Evolutionary conservation across 2,888 invertebrate species (phyloP).

Genomic region (Diabrotica balteata): DNA sequence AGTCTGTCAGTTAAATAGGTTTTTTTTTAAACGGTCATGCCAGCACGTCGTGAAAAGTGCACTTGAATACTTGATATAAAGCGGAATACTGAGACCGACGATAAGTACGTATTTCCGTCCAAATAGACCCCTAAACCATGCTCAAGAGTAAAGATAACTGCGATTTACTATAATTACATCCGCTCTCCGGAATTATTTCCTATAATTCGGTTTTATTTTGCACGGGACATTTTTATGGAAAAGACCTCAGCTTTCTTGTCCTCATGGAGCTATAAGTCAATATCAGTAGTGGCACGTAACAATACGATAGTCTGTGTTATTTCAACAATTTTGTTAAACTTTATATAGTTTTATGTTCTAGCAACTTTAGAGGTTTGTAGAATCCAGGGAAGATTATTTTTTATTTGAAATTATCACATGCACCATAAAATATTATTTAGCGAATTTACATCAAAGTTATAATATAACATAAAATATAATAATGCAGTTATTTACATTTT

Average conservation of each 20-base stretch:
- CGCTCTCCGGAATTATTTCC: slow-evolving; percentile 14
- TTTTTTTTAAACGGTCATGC: slow-evolving; percentile 6
- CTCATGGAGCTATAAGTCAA: no score
- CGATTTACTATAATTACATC: slow-evolving; percentile 25
- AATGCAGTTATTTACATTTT: no score
- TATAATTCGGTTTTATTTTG: slow-evolving; percentile 17
- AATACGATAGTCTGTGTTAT: no score
- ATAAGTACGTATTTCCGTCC: slow-evolving; percentile 19
- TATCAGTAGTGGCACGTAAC: no score
- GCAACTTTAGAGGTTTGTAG: no score
- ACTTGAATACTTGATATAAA: slow-evolving; percentile 17
- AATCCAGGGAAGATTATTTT: no score
- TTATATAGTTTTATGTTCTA: no score
- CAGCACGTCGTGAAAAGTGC: slow-evolving; percentile 8
- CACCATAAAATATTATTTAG: no score
- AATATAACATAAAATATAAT: no score
- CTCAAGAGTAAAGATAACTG: slow-evolving; percentile 22
- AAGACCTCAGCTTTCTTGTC: slow-evolving; percentile 1
- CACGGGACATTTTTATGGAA: slow-evolving; percentile 19
- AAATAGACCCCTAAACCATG: slow-evolving; percentile 22
- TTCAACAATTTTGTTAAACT: no score
- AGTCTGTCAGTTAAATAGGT: neutral
- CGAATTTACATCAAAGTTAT: no score
- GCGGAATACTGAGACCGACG: slow-evolving; percentile 10
- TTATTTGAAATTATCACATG: no score